These are phyloP conservation scores for Athene noctua DNA, from an alignment of 2,113 vertebrate genomes.

Conservation along the genomic window DNA sequence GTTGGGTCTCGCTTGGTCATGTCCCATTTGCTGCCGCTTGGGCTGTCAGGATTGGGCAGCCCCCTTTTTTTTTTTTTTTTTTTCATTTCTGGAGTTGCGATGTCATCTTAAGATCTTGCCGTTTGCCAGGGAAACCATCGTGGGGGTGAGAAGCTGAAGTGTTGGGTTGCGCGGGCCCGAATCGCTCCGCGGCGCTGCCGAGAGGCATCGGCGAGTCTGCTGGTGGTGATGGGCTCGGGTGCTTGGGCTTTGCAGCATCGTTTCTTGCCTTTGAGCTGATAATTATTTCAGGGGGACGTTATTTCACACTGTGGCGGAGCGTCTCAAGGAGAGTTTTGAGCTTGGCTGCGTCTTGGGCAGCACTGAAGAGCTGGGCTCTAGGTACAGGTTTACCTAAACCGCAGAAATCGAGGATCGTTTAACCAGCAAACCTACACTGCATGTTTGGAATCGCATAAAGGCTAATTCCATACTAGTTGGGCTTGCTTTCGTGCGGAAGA, in stretches of 20 bases:
- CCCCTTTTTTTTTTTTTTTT: no score
- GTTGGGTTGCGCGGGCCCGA: neutral
- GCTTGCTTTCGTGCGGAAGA: neutral
- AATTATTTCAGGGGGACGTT: neutral
- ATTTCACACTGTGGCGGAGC: no score
- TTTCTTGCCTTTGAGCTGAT: neutral
- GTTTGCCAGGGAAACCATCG: neutral
- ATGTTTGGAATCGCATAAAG: neutral
- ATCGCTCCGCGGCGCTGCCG: neutral
- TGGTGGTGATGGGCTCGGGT: neutral
- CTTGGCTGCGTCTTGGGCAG: no score
- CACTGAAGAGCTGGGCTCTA: neutral
- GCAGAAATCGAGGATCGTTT: neutral
- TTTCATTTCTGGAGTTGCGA: neutral
- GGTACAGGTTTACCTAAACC: neutral
- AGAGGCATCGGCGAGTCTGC: no score
- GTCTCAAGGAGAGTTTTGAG: neutral
- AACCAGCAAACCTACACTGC: fast-evolving
- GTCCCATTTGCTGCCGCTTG: neutral
- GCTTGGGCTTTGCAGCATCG: neutral
- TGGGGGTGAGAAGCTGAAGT: no score
- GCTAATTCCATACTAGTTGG: neutral
- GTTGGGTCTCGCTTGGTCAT: no score
- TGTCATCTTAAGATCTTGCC: no score
- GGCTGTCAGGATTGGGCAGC: neutral